Evolutionary conservation across 2,888 invertebrate species (phyloP), one percentile per base, ranked within the genome.

Genomic region (Lysandra bellargus): DNA sequence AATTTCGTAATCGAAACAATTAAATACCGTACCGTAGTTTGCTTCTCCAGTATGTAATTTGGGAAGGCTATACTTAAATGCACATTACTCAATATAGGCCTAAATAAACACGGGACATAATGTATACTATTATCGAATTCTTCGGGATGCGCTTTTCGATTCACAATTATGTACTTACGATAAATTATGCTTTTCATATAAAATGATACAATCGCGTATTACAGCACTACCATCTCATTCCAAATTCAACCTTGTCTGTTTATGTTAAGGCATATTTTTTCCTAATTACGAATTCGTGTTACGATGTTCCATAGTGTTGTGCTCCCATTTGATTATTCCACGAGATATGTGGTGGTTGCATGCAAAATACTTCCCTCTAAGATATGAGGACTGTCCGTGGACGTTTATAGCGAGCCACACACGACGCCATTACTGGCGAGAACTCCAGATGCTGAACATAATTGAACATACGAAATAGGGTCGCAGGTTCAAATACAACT

Each of bases 311-410:
- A 23, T 40, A 80, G 78, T 77, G 61, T 78, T 30, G 79, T 30
- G 79, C 80, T 78, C 79, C 79, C 88, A 87, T 93, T 93, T 91
- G 84, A 94, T 93, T 90, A 89, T 90, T 90, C 88, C 88, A 89
- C 90, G 91, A 93, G 93, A 93, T 93, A 91, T 89, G 88, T 91
- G 87, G 90, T 88, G 86, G 89, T 87, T 87, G 91, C 91, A 94
- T 93, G 93, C 92, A 92, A 92, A 94, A 91, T 90, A 92, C 92
- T 94, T 93, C 92, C 93, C 88, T 88, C 89, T 89, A 90, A 92
- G 93, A 93, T 94, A 92, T 93, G 92, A 89, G 88, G 88, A 90
- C 89, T 90, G 90, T 90, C 90, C 88, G 86, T 84, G 82, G 84
- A 83, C 90, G 90, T 91, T 92, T 91, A 91, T 91, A 86, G 87